Base-by-base conservation (phyloP, 53 echinoderm and acorn worm species). In the Echinometra lucunter region DNA sequence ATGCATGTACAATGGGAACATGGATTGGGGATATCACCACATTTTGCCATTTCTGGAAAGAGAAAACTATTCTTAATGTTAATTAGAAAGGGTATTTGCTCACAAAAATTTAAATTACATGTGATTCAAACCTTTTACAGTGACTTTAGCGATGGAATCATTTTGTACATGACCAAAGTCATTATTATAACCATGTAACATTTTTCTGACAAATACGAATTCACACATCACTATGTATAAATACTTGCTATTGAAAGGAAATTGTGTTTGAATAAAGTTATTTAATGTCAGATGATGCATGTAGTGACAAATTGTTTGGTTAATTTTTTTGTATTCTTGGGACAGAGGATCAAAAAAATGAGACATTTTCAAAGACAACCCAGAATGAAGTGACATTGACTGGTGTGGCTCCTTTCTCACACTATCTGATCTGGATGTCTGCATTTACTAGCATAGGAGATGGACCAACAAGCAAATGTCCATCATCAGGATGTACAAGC, bases 331-430 rank as follows among this genome's bases (percentile, higher is more conserved):
- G n/a, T n/a, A n/a, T 69, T 69, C 30, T 69, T 32, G 30, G 19
- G 16, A 88, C 88, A 88, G 88, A 30, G 0, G 44, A 21, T 34
- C 32, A 30, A 53, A 28, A 63, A 40, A 90, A 4, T 0, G 15
- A 44, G 60, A 90, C 30, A 38, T 90, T 90, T 17, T 12, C 88
- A 55, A 45, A 16, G 53, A 30, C 32, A 27, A 55, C 57, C 7
- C 88, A 88, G 55, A 90, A 25, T 25, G 66, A 66, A 37, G 90
- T 90, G 17, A 90, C 32, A 34, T 27, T 90, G 90, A 90, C 90
- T 66, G 42, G 66, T 66, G 23, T 90, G 7, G 10, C 37, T 18
- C 90, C 90, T 40, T 90, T 90, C 66, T 90, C 90, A 57, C 58
- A 90, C 34, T 90, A 90, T 66, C 15, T 90, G 3, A 37, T 66